These are phyloP conservation scores for Acanthosepion pharaonis DNA, from an alignment of 2,888 invertebrate genomes.

Conservation along the genomic window DNA sequence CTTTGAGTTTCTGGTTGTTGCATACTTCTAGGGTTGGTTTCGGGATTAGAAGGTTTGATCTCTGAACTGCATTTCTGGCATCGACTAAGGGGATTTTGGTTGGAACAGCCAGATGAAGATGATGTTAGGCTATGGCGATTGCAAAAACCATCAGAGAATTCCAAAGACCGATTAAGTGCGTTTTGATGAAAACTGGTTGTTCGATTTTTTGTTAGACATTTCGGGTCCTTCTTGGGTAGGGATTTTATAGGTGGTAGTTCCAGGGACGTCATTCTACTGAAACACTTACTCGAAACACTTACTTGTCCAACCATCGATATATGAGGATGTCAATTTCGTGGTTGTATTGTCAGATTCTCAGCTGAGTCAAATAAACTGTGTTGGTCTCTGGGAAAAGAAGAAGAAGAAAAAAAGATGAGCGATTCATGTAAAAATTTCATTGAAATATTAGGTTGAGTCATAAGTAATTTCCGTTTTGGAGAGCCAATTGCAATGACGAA, in stretches of 20 bases:
- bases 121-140: background rate
- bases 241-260: background rate
- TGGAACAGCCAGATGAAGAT: background rate
- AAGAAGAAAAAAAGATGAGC: background rate
- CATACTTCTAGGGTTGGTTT: background rate
- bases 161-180: background rate
- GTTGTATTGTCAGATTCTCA: background rate
- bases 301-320: background rate
- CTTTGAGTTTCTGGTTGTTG: background rate
- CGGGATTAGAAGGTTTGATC: background rate
- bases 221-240: background rate
- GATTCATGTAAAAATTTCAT: background rate
- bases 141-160: background rate
- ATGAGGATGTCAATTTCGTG: background rate
- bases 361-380: background rate
- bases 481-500: too few relatives aligned
- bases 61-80: background rate
- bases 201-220: background rate
- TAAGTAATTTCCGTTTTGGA: too few relatives aligned
- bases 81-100: background rate
- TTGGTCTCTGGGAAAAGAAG: background rate
- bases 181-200: background rate
- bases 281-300: background rate
- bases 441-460: background rate
- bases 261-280: background rate